Base-by-base conservation (phyloP, 2,113 vertebrate species). In the Platycercus adscitus region DNA sequence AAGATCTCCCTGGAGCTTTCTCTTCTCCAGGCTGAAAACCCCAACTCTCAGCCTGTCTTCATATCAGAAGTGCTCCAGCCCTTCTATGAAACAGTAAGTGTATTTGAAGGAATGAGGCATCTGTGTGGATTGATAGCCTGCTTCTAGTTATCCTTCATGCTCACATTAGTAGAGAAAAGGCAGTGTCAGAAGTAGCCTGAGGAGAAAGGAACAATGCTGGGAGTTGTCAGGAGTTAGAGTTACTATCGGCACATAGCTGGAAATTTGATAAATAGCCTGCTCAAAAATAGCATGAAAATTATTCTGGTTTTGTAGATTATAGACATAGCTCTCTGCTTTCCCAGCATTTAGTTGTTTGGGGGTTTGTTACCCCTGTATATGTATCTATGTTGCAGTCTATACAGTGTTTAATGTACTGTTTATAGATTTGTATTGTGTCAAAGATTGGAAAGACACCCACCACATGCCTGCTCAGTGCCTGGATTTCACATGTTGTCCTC, bases 271-370 rank as follows among this genome's bases (percentile, higher is more conserved):
- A 97, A 91, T 65, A 91, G 39, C 60, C 79, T 90, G 61, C 73
- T 84, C 78, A 80, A 96, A 94, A 96, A 89, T 88, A 81, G 68
- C 28, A 56, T 58, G 64, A 81, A 93, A 91, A 94, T 77, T 73
- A 82, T 39, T 83, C 70, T 94, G n/a, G 83, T 87, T 26, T 28
- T 88, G 24, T 61, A 44, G 24, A 46, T 84, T 69, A 35, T 23
- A 77, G 39, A 49, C 41, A 41, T 11, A 78, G 47, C 44, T 92
- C 56, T 79, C 29, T 82, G 46, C 41, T 70, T 91, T 78, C 35
- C 73, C 56, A 44, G 66, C 33, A 55, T 61, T 83, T 77, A 58
- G 26, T 89, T 83, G 28, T 77, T 92, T 66, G 18, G 56, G 31
- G 26, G 7, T 89, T 81, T 96, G 50, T 80, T 88, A 25, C 56